phyloP scores from a whole-genome alignment of 2,888 invertebrate genomes.

The Sarcophaga variegata region DNA sequence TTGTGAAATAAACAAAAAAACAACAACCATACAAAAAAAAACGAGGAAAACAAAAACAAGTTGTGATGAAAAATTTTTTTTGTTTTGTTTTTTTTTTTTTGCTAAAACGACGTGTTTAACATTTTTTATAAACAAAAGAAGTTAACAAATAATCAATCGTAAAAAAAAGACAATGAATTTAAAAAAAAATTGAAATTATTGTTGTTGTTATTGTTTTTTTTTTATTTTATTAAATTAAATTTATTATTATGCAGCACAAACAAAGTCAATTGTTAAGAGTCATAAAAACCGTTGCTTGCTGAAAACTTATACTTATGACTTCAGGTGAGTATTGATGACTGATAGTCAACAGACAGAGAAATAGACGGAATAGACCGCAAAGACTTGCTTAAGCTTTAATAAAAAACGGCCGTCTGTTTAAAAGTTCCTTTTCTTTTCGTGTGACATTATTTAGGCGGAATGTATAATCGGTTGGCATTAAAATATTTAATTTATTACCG shows the following conservation, averaged over 20 bases:
- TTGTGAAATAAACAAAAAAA: neutral
- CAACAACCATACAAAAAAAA: neutral
- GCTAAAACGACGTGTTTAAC: constrained; percentile 18
- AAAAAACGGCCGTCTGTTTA: neutral
- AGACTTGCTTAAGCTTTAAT: too few relatives aligned
- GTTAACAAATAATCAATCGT: neutral
- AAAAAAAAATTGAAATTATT: neutral
- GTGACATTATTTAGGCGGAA: neutral
- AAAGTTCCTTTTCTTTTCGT: neutral
- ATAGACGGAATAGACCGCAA: too few relatives aligned
- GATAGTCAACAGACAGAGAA: neutral
- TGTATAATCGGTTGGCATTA: neutral
- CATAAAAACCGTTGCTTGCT: neutral
- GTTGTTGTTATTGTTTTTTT: neutral
- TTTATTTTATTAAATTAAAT: too few relatives aligned
- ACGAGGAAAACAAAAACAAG: neutral
- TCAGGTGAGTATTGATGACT: neutral
- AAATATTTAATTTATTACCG: neutral
- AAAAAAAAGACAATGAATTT: constrained; percentile 11
- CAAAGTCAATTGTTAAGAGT: neutral
- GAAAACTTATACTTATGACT: neutral
- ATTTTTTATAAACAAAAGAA: constrained; percentile 17
- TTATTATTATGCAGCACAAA: constrained; percentile 4
- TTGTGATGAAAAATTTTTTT: neutral
- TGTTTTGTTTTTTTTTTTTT: neutral